These are phyloP conservation scores for Xylota segnis DNA, from an alignment of 2,888 invertebrate genomes.

Conservation along the genomic window DNA sequence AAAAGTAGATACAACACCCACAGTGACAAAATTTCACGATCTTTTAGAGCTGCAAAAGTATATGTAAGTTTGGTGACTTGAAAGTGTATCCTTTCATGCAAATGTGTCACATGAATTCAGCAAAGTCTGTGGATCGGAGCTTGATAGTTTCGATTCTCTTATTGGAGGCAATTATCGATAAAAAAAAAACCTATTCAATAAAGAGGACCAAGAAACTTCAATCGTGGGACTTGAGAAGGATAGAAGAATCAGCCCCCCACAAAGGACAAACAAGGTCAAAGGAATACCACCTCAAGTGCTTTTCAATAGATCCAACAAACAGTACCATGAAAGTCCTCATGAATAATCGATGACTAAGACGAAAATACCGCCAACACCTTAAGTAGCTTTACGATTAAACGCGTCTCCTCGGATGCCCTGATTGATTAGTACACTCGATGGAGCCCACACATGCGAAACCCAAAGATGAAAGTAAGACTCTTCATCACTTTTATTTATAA, in stretches of 20 bases:
- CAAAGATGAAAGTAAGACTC: slow-evolving; percentile 60
- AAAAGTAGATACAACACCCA: no score
- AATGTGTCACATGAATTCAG: no score
- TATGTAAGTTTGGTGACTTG: no score
- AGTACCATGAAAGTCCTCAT: background rate
- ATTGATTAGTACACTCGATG: slow-evolving; percentile 61
- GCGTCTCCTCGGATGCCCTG: slow-evolving; percentile 10
- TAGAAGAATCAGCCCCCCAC: background rate
- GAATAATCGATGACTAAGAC: slow-evolving; percentile 58
- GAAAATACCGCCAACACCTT: slow-evolving; percentile 35
- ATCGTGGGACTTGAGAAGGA: no score
- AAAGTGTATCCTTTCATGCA: no score
- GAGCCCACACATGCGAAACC: slow-evolving; percentile 9
- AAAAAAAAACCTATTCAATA: no score
- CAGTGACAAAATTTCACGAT: no score
- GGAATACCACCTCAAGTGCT: background rate
- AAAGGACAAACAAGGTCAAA: slow-evolving; percentile 4
- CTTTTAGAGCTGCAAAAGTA: no score
- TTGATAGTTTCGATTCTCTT: no score
- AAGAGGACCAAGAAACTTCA: no score
- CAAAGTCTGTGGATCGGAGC: no score
- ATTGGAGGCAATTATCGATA: no score
- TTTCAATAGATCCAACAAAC: background rate
- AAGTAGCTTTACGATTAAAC: slow-evolving; percentile 34
- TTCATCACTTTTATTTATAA: slow-evolving; percentile 43